Percentiles rank a stretch among this genome's conserved stretches.
These are phyloP conservation scores for Cyrtonyx montezumae DNA, from an alignment of 2,113 vertebrate species.

Conservation along the genomic window DNA sequence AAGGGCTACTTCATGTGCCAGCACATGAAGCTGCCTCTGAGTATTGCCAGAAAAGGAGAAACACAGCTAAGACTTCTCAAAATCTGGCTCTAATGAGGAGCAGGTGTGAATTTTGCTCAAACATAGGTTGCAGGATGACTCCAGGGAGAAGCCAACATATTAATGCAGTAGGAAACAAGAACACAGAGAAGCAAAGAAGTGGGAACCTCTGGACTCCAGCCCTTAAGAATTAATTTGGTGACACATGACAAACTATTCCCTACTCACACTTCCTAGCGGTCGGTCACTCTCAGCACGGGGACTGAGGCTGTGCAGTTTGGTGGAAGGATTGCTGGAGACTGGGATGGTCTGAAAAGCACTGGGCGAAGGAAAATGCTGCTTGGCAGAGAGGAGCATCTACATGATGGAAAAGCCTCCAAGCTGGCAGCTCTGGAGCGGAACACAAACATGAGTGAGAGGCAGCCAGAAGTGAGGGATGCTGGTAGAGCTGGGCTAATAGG, in stretches of 20 bases:
- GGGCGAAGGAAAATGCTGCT: not conserved
- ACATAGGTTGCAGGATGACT: not conserved
- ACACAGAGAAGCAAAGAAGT: not conserved
- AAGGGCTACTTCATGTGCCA: slow-evolving; percentile 40
- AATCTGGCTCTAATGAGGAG: slow-evolving; percentile 3
- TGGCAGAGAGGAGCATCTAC: not conserved
- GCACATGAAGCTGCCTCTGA: slow-evolving; percentile 51
- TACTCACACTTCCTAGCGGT: rapidly evolving
- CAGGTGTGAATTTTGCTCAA: slow-evolving; percentile 36
- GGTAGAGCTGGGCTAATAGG: not conserved
- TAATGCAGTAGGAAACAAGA: not conserved
- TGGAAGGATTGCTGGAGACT: not conserved
- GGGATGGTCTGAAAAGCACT: not conserved
- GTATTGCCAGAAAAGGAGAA: slow-evolving; percentile 40
- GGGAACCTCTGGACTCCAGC: not conserved
- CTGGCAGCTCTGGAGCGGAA: not conserved
- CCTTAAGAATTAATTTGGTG: not conserved
- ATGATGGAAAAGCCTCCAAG: not conserved
- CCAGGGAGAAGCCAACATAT: not conserved
- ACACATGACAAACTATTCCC: not conserved
- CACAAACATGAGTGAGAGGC: not conserved
- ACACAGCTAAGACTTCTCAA: slow-evolving; percentile 14
- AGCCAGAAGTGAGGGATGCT: not conserved
- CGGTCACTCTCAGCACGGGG: not conserved
- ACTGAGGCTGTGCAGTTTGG: not conserved